Percentiles rank a stretch among this genome's conserved stretches.
phyloP scores from a whole-genome alignment of 2,797 vertebrate genomes.

The Ctenochaetus hawaiiensis region DNA sequence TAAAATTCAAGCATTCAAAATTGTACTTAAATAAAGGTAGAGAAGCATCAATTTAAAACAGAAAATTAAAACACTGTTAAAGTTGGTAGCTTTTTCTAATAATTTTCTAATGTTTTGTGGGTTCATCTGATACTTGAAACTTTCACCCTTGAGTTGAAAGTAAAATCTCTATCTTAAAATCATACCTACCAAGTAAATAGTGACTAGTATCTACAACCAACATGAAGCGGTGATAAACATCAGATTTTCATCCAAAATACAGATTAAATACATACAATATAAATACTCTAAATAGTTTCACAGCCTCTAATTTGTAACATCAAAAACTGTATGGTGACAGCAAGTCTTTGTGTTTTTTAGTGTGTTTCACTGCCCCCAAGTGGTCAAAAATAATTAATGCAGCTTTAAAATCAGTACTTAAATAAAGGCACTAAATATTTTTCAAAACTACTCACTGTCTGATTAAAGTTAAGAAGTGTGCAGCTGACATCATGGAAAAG shows the following conservation, averaged over 20 bases:
- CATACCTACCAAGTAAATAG: not conserved
- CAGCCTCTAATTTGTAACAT: not conserved
- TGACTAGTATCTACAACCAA: not conserved
- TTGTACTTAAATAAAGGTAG: not conserved
- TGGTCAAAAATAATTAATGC: slow-evolving; percentile 34
- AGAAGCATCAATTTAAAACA: not conserved
- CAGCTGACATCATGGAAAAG: not conserved
- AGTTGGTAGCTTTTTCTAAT: not conserved
- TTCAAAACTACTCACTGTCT: not conserved
- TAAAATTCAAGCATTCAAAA: not conserved
- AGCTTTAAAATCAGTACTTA: not conserved
- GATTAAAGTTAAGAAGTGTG: no score
- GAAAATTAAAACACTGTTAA: not conserved
- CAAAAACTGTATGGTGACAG: not conserved
- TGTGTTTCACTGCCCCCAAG: slow-evolving; percentile 38
- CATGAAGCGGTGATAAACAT: not conserved
- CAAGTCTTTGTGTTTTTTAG: not conserved
- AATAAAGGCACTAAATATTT: not conserved
- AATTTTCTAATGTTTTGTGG: not conserved
- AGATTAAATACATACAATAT: not conserved
- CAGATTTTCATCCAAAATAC: not conserved
- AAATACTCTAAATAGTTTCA: no score
- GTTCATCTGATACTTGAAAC: not conserved
- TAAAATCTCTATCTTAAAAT: slow-evolving; percentile 1
- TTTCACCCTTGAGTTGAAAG: not conserved